These are phyloP conservation scores for Chiridota heheva DNA, from an alignment of 35 echinoderm and acorn worm genomes.

Conservation along the genomic window DNA sequence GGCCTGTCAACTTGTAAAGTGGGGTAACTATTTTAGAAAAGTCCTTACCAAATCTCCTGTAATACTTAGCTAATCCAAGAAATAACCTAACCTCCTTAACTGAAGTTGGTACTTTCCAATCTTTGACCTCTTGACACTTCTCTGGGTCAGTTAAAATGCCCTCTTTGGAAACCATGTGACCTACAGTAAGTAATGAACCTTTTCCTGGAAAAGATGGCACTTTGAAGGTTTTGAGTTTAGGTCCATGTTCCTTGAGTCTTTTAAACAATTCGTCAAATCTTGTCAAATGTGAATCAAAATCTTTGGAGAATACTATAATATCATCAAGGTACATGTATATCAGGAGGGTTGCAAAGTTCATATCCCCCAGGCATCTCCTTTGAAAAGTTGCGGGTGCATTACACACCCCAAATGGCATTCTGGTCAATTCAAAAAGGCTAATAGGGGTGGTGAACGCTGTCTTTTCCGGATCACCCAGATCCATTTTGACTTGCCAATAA, in stretches of 20 bases:
- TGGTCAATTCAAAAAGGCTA: slow-evolving; percentile 36
- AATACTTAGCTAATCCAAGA: slow-evolving; percentile 13
- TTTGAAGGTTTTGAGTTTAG: slow-evolving; percentile 41
- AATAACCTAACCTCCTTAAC: not conserved
- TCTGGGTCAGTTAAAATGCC: slow-evolving; percentile 18
- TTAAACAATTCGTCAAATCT: slow-evolving; percentile 8
- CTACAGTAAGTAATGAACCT: slow-evolving; percentile 30
- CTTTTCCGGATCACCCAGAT: slow-evolving; percentile 27
- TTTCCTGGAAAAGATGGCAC: slow-evolving; percentile 32
- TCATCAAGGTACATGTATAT: slow-evolving; percentile 67
- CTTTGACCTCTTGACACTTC: slow-evolving; percentile 1
- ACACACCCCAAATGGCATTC: slow-evolving; percentile 69
- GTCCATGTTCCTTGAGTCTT: slow-evolving; percentile 2
- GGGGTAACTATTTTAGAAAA: not conserved
- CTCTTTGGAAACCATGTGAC: slow-evolving; percentile 25
- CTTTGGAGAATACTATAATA: slow-evolving; percentile 55
- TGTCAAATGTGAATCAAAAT: slow-evolving; percentile 23
- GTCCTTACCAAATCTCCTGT: not conserved
- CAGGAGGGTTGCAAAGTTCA: slow-evolving; percentile 31
- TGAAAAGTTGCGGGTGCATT: slow-evolving; percentile 74
- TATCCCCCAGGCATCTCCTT: slow-evolving; percentile 54
- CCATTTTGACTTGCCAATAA: slow-evolving; percentile 30
- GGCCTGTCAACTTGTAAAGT: not conserved
- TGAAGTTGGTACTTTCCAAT: slow-evolving; percentile 20
- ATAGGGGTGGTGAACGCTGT: slow-evolving; percentile 69